Conservation (phyloP, 2,888 invertebrate species). For the Epistrophe eligans region DNA sequence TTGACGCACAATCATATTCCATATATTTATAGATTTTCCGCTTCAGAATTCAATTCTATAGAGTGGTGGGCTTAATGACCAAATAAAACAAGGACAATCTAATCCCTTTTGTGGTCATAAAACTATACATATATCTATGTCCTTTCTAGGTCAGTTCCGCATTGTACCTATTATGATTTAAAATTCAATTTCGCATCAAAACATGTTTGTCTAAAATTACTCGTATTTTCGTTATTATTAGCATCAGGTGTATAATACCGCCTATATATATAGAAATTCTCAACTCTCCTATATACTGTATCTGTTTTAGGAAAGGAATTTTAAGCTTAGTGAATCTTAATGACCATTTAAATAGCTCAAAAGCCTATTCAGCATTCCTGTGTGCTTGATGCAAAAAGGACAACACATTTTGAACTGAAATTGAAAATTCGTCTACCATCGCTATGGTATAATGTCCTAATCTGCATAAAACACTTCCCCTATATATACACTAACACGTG, state of each 20-base stretch:
- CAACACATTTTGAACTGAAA: not conserved
- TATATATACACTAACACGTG: not conserved
- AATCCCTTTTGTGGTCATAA: not conserved
- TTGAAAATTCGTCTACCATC: not conserved
- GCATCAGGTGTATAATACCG: not conserved
- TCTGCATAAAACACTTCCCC: not conserved
- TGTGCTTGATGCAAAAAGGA: not conserved
- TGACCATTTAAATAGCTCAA: not conserved
- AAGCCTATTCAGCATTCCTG: not conserved
- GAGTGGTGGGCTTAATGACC: not conserved
- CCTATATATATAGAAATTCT: too few species aligned
- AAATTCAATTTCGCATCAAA: not conserved
- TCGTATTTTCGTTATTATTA: not conserved
- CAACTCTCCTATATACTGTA: not conserved
- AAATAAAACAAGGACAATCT: slow-evolving; percentile 1
- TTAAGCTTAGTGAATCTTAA: not conserved
- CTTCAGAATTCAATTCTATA: not conserved
- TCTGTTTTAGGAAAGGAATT: not conserved
- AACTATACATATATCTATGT: not conserved
- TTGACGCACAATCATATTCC: not conserved
- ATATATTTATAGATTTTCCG: not conserved
- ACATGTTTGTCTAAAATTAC: not conserved
- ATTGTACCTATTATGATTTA: not conserved
- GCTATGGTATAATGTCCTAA: not conserved
- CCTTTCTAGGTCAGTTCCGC: not conserved